These are phyloP conservation scores for Scaptomyza polygonia DNA, from an alignment of 2,888 invertebrate species.

Conservation along the genomic window DNA sequence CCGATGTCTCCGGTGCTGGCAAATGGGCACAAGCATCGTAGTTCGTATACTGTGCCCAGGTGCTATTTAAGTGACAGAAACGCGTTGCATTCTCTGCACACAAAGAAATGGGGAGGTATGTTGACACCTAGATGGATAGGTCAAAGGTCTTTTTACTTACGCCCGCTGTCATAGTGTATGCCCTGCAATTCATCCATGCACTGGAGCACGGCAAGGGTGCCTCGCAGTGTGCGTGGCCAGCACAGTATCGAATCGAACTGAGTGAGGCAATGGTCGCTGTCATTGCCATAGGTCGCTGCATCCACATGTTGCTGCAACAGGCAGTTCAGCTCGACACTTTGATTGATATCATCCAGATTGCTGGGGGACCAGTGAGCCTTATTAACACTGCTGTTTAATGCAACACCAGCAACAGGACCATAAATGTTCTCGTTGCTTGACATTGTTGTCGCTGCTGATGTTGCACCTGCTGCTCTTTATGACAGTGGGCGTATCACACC, in stretches of 20 bases:
- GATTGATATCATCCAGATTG: conserved; percentile 80
- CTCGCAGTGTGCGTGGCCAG: conserved; percentile 92
- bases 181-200: conserved; percentile 92
- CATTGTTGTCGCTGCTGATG: conserved; percentile 35
- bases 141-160: conserved; percentile 87
- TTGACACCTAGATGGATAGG: conserved; percentile 1
- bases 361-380: conserved; percentile 52
- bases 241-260: conserved; percentile 92
- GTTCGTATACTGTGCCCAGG: conserved; percentile 92
- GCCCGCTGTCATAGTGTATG: conserved; percentile 91
- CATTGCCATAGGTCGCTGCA: conserved; percentile 77
- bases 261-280: conserved; percentile 86
- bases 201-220: conserved; percentile 88
- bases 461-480: neutral
- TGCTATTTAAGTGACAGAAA: conserved; percentile 90
- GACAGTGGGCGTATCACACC: conserved; percentile 15
- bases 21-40: conserved; percentile 88
- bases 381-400: conserved; percentile 40
- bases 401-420: conserved; percentile 35
- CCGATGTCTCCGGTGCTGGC: conserved; percentile 86
- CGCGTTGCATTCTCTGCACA: conserved; percentile 93
- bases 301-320: conserved; percentile 82
- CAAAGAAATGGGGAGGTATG: neutral
- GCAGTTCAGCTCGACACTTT: conserved; percentile 82
- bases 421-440: conserved; percentile 29